phyloP scores from a whole-genome alignment of 2,113 vertebrate species.

The Neogobius melanostomus region DNA sequence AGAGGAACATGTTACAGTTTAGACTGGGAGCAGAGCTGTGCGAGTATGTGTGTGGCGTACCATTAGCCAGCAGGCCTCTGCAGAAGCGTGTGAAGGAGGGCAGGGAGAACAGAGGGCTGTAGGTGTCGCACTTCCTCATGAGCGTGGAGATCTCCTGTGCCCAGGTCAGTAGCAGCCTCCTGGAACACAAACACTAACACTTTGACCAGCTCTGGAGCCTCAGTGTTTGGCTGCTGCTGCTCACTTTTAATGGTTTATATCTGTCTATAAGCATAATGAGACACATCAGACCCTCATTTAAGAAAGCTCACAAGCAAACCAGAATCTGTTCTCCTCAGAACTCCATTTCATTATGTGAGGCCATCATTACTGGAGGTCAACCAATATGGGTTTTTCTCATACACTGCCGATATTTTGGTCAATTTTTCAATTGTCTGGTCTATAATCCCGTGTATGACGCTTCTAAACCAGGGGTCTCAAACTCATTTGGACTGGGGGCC shows the following conservation, averaged over 20 bases:
- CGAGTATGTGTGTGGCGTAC: slow-evolving; percentile 67
- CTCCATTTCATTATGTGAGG: too few species aligned
- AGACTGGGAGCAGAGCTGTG: not conserved
- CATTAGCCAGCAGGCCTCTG: slow-evolving; percentile 92
- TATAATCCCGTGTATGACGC: too few species aligned
- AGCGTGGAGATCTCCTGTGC: slow-evolving; percentile 91
- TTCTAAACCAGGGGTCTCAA: too few species aligned
- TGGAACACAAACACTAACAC: slow-evolving; percentile 56
- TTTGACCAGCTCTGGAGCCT: not conserved
- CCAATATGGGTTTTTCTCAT: too few species aligned
- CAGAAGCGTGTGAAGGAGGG: slow-evolving; percentile 95
- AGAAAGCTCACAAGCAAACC: too few species aligned
- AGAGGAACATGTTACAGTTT: not conserved
- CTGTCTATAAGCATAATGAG: too few species aligned
- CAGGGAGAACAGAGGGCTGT: slow-evolving; percentile 90
- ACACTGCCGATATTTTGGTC: too few species aligned
- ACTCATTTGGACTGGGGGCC: too few species aligned
- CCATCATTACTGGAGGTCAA: too few species aligned
- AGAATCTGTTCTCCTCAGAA: too few species aligned
- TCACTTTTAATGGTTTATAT: not conserved
- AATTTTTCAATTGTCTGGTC: too few species aligned
- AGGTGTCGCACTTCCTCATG: slow-evolving; percentile 98
- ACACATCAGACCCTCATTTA: too few species aligned
- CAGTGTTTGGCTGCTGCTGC: not conserved
- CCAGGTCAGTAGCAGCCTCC: slow-evolving; percentile 93